These are phyloP conservation scores for Anabas testudineus DNA, from an alignment of 2,797 vertebrate species.

Conservation along the genomic window DNA sequence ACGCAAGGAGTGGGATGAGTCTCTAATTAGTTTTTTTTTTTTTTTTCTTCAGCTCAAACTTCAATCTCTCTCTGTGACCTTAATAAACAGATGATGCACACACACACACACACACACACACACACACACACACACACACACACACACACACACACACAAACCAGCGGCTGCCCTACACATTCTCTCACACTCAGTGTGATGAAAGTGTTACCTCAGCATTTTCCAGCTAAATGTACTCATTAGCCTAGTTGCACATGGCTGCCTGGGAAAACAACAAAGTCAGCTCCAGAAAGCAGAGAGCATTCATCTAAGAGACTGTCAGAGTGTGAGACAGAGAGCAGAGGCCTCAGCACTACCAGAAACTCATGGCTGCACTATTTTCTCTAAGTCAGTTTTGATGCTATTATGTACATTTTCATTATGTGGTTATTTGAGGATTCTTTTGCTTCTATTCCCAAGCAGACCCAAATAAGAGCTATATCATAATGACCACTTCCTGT, in stretches of 20 bases:
- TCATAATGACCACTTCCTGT: conserved; percentile 17
- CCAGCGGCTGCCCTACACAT: conserved; percentile 12
- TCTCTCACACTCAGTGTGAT: conserved; percentile 59
- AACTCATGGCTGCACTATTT: conserved; percentile 68
- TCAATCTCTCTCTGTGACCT: conserved; percentile 75
- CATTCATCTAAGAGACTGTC: conserved; percentile 82
- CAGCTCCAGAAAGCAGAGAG: conserved; percentile 82
- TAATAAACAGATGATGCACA: conserved; percentile 77
- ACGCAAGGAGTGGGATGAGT: conserved; percentile 70
- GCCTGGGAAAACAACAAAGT: conserved; percentile 86
- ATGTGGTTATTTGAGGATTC: conserved; percentile 31
- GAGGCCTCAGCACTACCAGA: conserved; percentile 76
- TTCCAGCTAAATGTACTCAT: conserved; percentile 85
- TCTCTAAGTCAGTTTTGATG: conserved; percentile 52
- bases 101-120: conserved; percentile 38
- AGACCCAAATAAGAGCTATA: conserved; percentile 15
- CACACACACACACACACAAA: conserved; percentile 38
- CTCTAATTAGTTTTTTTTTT: conserved; percentile 72
- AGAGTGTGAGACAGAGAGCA: conserved; percentile 78
- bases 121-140: conserved; percentile 41
- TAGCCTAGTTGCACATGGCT: conserved; percentile 86
- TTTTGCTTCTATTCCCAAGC: conserved; percentile 15
- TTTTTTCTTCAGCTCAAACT: no score
- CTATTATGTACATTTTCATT: conserved; percentile 38
- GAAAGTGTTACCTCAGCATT: conserved; percentile 85